Conservation (phyloP, 2,113 vertebrate genomes). For the Eudyptes chrysolophus region DNA sequence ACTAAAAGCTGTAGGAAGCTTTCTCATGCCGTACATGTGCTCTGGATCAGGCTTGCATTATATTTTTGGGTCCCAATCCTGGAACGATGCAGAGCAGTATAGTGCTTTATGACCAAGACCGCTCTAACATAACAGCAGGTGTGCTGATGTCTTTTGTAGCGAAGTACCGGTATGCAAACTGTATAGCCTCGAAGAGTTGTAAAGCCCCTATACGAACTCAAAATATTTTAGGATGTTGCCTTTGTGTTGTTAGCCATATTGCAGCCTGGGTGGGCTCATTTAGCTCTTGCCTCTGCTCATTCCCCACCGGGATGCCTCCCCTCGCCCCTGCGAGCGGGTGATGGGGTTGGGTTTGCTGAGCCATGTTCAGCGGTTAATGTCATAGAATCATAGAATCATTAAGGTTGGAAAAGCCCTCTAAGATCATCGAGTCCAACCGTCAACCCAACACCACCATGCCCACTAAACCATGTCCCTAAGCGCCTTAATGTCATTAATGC, state of each 20-base stretch:
- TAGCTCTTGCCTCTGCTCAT: background rate
- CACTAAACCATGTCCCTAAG: too few relatives aligned
- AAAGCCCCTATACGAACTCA: fast-evolving
- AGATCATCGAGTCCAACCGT: too few relatives aligned
- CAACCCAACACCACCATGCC: too few relatives aligned
- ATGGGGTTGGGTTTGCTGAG: background rate
- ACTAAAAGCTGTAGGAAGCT: background rate
- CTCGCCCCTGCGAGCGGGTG: background rate
- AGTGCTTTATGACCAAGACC: fast-evolving
- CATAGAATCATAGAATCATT: too few relatives aligned
- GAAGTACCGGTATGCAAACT: fast-evolving
- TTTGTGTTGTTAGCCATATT: fast-evolving
- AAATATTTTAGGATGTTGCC: too few relatives aligned
- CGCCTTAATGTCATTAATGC: fast-evolving
- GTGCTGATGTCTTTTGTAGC: fast-evolving
- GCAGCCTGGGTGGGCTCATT: background rate
- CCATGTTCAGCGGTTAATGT: fast-evolving
- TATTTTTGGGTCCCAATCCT: background rate
- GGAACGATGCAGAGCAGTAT: fast-evolving
- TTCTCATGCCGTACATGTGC: fast-evolving
- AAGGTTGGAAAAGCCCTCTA: too few relatives aligned
- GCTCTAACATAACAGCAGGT: fast-evolving
- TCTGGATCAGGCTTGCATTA: fast-evolving
- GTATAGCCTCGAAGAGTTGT: fast-evolving
- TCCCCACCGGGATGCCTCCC: fast-evolving